Conservation (phyloP, 2,888 invertebrate species). For the Megaustenia siamemsis region DNA sequence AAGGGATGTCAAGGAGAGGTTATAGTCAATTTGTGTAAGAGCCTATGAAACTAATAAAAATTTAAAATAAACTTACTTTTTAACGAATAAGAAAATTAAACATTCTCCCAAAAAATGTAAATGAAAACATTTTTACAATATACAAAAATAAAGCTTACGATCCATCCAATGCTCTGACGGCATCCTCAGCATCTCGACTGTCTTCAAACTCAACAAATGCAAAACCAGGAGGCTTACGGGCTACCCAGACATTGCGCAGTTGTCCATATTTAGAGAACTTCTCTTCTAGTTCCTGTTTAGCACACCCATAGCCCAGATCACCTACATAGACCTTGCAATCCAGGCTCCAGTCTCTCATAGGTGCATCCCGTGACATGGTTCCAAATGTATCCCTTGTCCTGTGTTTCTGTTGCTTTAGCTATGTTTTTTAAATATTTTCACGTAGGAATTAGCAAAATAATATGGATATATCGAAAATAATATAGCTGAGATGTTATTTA, state of each 20-base stretch:
- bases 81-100: no score
- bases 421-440: no score
- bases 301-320: slow-evolving; percentile 93
- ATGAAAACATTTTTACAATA: not conserved
- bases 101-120: no score
- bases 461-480: no score
- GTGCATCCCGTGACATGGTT: slow-evolving; percentile 50
- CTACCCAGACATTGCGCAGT: slow-evolving; percentile 94
- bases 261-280: slow-evolving; percentile 93
- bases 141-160: slow-evolving; percentile 64
- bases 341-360: slow-evolving; percentile 52
- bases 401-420: no score
- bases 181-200: slow-evolving; percentile 78
- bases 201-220: slow-evolving; percentile 81
- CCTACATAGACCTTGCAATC: slow-evolving; percentile 86
- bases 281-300: slow-evolving; percentile 91
- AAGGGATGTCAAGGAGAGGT: no score
- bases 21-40: no score
- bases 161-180: slow-evolving; percentile 79
- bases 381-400: not conserved
- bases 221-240: slow-evolving; percentile 90
- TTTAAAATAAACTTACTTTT: no score
- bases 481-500: no score
- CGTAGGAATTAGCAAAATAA: no score
- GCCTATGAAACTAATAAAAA: no score